These are phyloP conservation scores for Mesoclemmys tuberculata DNA, from an alignment of 2,113 vertebrate species.

Conservation along the genomic window DNA sequence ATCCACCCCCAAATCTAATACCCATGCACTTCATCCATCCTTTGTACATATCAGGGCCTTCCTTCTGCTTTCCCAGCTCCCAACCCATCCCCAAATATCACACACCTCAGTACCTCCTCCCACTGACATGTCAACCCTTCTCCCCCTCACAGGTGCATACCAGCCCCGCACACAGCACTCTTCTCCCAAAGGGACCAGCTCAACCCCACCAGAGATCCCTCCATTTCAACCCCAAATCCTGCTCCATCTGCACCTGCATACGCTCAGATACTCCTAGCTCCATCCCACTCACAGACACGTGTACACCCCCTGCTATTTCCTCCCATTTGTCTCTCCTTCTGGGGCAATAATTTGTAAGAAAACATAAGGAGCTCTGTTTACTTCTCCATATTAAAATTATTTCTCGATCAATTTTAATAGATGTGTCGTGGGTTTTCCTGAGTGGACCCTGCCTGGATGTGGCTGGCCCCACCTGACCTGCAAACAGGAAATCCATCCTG, in stretches of 20 bases:
- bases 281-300: neutral
- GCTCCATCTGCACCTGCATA: neutral
- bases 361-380: too few relatives aligned
- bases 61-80: neutral
- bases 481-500: neutral
- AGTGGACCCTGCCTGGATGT: neutral
- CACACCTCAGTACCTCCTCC: neutral
- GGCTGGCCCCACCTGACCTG: neutral
- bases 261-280: neutral
- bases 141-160: neutral
- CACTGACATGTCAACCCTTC: too few relatives aligned
- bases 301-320: too few relatives aligned
- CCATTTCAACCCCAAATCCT: neutral
- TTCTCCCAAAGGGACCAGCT: neutral
- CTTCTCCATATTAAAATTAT: neutral
- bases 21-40: neutral
- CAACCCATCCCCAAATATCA: neutral
- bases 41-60: neutral
- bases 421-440: neutral
- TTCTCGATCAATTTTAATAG: neutral
- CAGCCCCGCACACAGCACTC: neutral
- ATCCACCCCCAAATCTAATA: neutral
- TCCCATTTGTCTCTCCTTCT: neutral
- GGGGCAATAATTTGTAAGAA: neutral
- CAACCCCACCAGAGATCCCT: neutral